These are phyloP conservation scores for Caenorhabditis uteleia DNA, from an alignment of 2,888 invertebrate species.

Conservation along the genomic window DNA sequence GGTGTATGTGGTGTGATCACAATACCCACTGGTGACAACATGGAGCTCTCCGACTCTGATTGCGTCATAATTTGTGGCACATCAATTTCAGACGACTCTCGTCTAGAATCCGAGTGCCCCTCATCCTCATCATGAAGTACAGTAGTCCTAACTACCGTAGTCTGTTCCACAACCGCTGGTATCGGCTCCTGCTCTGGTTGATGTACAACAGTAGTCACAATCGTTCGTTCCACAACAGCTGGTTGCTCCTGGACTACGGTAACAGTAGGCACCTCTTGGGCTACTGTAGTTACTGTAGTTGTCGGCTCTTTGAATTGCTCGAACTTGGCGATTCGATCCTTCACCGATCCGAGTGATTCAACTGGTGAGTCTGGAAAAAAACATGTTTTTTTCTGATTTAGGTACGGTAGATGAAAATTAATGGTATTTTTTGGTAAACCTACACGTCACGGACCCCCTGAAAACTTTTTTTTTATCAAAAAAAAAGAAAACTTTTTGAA, in stretches of 20 bases:
- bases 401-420: too few relatives aligned
- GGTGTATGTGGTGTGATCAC: conserved; percentile 46
- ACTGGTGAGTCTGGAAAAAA: conserved; percentile 48
- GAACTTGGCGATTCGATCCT: conserved; percentile 54
- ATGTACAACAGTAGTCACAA: too few relatives aligned
- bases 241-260: too few relatives aligned
- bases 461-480: too few relatives aligned
- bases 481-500: too few relatives aligned
- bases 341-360: conserved; percentile 49
- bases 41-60: conserved; percentile 5
- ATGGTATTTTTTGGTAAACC: too few relatives aligned
- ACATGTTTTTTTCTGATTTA: too few relatives aligned
- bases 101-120: neutral
- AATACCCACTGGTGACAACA: conserved; percentile 31
- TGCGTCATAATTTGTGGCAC: conserved; percentile 3
- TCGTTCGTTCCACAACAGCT: too few relatives aligned
- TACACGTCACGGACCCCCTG: neutral
- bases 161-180: too few relatives aligned
- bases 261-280: neutral
- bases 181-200: too few relatives aligned
- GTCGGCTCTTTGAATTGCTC: conserved; percentile 45
- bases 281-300: neutral
- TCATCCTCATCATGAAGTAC: neutral
- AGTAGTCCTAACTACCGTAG: too few relatives aligned
- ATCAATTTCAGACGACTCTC: neutral